Base-by-base conservation (phyloP, 2,888 invertebrate genomes). In the Atethmia centrago region DNA sequence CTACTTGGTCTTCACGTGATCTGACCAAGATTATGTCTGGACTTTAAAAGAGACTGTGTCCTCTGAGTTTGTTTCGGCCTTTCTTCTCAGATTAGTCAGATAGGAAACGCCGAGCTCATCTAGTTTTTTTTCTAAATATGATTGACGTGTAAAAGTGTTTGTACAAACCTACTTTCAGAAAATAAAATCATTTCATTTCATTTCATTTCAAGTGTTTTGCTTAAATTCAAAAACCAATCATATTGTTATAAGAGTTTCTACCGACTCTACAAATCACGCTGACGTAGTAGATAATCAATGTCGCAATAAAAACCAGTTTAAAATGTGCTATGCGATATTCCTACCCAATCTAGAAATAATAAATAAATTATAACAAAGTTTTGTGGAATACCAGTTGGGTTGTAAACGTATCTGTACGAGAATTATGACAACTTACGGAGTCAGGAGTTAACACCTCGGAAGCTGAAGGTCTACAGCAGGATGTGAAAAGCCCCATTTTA, bases 401-500 rank as follows among this genome's bases (percentile, higher is more conserved):
- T 49, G 66, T 58, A 12, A 49, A 51, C 25, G 12, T 45, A 21
- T 55, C 7, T 51, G 3, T 21, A 45, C 21, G 14, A 21, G 8
- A 45, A n/a, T 19, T 61, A 55, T 55, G 66, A 59, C 58, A 83
- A 95, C 96, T 96, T 95, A 97, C 97, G 88, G 94, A 92, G 90
- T 97, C 97, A 77, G 97, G 97, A 72, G 97, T 97, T 71, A 96
- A 89, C 61, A 97, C 94, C 77, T 97, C 97, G n/a, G 97, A 93
- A 71, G 96, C 94, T 71, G 97, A 96, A 81, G 95, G 96, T 89
- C 90, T 96, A 90, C 96, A 97, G 89, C 97, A 97, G 61, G 96
- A 97, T 65, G 92, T 91, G 76, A 97, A 93, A 67, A 97, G 87
- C 73, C 97, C 97, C 97, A 97, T 97, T 90, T 88, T 89, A 63